Evolutionary conservation across 2,113 vertebrate genomes (phyloP), one percentile per base, ranked within the genome.

Genomic region (Phoenicopterus ruber): DNA sequence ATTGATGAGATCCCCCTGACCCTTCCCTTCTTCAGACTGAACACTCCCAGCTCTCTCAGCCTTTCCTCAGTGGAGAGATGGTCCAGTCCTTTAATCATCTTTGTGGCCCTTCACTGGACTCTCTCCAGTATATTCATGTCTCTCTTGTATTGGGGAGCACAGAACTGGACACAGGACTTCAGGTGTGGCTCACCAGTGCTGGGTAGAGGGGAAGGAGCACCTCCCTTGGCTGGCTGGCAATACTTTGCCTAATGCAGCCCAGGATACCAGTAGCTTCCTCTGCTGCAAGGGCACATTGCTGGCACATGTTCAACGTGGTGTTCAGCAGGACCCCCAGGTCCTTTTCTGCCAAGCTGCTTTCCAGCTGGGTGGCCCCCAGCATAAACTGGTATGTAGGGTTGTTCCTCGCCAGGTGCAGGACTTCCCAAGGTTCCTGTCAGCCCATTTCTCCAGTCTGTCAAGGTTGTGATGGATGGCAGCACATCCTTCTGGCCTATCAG

Each of bases 231-330:
- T 34, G 4, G 7, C 38, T 24, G 6, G 22, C 46, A 67, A 8
- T 32, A 49, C 28, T 73, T 59, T 17, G 36, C 14, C n/a, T 70
- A 26, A 18, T 6, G 29, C 34, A 26, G 40, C 34, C 49, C 55
- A 82, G 54, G 32, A 79, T 32, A 57, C 38, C 1, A 1, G 6
- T 44, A 40, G 28, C 10, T 10, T 12, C 3, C n/a, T 62, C 21
- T 90, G 42, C 36, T 8, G 10, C 52, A 72, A 67, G 9, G 0
- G 0, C 10, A 32, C 7, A 16, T 55, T 4, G 3, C 14, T 62
- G 42, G 8, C 19, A 5, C 6, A 3, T 25, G 26, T 72, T 6
- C 47, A 83, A 25, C 12, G 34, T 61, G 18, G 9, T 36, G 25
- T 65, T 59, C 24, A 59, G 7, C 40, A 66, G 32, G 36, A 82